Conservation (phyloP, 2,888 invertebrate genomes). For the Sphaeridia pumilis region DNA sequence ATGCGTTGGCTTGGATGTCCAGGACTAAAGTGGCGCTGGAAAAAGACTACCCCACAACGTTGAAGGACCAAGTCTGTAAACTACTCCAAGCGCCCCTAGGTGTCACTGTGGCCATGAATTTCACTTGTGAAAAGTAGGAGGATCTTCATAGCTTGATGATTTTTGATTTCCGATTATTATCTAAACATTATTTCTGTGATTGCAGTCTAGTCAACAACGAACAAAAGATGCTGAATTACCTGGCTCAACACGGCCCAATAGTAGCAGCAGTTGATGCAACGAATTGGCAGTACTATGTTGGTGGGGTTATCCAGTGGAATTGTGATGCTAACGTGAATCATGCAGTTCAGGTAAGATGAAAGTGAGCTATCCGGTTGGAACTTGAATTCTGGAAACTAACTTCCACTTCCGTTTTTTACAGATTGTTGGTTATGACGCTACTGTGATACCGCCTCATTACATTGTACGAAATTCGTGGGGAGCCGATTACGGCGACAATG, state of each 20-base stretch:
- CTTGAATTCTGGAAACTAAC: too few species aligned
- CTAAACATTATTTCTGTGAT: constrained; percentile 11
- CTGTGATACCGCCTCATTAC: constrained; percentile 60
- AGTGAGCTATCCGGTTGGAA: too few species aligned
- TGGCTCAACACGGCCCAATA: constrained; percentile 64
- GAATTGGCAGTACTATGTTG: constrained; percentile 74
- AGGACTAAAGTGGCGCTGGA: constrained; percentile 25
- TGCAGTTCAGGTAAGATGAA: constrained; percentile 54
- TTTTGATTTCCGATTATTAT: too few species aligned
- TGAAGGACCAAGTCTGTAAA: constrained; percentile 26
- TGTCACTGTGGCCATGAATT: constrained; percentile 46
- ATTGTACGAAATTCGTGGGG: constrained; percentile 82
- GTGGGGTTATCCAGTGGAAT: constrained; percentile 69
- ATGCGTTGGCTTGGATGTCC: constrained; percentile 59
- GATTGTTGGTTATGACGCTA: constrained; percentile 68
- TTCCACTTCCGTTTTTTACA: constrained; percentile 40
- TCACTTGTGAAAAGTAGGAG: constrained; percentile 56
- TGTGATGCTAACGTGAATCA: constrained; percentile 63
- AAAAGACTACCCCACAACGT: constrained; percentile 30
- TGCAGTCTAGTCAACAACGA: constrained; percentile 54
- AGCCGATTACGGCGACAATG: constrained; percentile 56
- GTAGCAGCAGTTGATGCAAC: constrained; percentile 69
- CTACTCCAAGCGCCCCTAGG: constrained; percentile 28
- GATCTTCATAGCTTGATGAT: too few species aligned
- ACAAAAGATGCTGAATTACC: constrained; percentile 47